Evolutionary conservation across 1,140 invertebrate genomes (phyloP).

Genomic region (Drosophila lacertosa): DNA sequence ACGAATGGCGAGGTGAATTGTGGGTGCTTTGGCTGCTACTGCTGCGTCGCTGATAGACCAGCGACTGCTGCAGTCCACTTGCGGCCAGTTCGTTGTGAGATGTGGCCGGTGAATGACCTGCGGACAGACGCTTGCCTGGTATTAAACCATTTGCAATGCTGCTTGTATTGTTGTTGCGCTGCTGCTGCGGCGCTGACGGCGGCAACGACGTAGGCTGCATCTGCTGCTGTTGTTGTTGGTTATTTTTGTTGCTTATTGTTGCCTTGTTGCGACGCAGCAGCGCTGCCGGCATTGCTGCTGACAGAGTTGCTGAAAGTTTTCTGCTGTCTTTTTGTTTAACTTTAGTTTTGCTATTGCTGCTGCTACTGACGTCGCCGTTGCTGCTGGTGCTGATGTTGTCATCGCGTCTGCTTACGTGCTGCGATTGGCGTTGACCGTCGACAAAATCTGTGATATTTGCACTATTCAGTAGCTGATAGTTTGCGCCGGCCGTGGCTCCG

Average conservation of each 20-base stretch:
- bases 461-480: constrained; percentile 73
- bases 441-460: constrained; percentile 65
- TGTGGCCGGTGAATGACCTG: constrained; percentile 70
- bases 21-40: constrained; percentile 58
- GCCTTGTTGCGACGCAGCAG: constrained; percentile 66
- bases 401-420: constrained; percentile 81
- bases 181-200: constrained; percentile 21
- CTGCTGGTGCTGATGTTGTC: constrained; percentile 45
- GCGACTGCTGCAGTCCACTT: constrained; percentile 57
- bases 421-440: constrained; percentile 71
- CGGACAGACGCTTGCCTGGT: constrained; percentile 48
- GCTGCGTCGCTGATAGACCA: constrained; percentile 68
- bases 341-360: constrained; percentile 33
- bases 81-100: constrained; percentile 30
- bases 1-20: constrained; percentile 62
- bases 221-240: constrained; percentile 27
- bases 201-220: constrained; percentile 13
- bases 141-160: constrained; percentile 67
- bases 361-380: constrained; percentile 19
- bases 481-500: constrained; percentile 57
- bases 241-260: constrained; percentile 43
- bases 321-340: constrained; percentile 65
- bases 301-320: constrained; percentile 67
- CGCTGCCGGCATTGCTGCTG: constrained; percentile 70
- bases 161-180: constrained; percentile 37